These are phyloP conservation scores for Gobiocypris rarus DNA, from an alignment of 2,113 vertebrate genomes.

Conservation along the genomic window DNA sequence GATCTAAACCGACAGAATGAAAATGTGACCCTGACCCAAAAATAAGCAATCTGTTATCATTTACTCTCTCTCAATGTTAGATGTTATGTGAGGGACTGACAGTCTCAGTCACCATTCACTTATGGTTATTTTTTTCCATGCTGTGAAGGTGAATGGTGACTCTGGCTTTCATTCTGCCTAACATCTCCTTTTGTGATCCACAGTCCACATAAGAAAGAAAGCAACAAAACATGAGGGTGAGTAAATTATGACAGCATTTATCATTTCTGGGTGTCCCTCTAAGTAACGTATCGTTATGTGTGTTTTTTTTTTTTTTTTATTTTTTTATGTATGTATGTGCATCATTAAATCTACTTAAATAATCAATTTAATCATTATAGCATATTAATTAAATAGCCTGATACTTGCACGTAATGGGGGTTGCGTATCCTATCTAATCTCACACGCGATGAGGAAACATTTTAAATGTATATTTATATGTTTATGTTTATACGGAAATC, in stretches of 20 bases:
- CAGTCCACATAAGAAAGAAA: background rate
- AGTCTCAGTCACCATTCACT: slow-evolving; percentile 1
- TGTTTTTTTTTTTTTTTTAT: too few relatives aligned
- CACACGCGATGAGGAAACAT: background rate
- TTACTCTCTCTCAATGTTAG: background rate
- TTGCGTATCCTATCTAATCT: background rate
- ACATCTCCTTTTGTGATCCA: background rate
- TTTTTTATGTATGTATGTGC: background rate
- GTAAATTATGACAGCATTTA: background rate
- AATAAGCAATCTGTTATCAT: background rate
- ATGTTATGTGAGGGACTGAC: background rate
- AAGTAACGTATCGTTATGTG: background rate
- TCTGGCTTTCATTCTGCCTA: background rate
- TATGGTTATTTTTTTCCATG: background rate
- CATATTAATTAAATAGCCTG: background rate
- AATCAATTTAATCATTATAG: background rate
- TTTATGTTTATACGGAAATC: background rate
- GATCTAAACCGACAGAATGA: background rate
- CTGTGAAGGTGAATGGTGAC: background rate
- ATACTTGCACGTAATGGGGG: background rate
- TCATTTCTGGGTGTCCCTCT: background rate
- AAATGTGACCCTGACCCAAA: background rate
- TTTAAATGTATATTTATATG: background rate
- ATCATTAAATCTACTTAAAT: background rate
- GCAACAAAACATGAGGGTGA: background rate